Evolutionary conservation across 2,113 vertebrate species (phyloP).

Genomic region (Gobio gobio): DNA sequence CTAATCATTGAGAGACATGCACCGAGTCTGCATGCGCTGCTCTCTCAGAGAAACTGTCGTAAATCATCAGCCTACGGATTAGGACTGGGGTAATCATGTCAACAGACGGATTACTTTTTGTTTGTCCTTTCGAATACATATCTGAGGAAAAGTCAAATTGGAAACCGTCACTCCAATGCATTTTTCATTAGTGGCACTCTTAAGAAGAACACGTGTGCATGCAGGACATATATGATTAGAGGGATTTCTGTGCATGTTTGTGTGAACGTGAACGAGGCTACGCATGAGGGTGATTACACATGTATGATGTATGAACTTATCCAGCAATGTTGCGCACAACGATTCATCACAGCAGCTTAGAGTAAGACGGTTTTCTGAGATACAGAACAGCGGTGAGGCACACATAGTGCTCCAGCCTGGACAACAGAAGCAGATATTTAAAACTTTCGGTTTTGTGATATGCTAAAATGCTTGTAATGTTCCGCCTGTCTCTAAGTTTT

Average conservation of each 20-base stretch:
- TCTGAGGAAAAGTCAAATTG: conserved; percentile 61
- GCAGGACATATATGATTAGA: not conserved
- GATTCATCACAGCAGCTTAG: conserved; percentile 33
- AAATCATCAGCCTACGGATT: conserved; percentile 62
- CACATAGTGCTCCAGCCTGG: conserved; percentile 7
- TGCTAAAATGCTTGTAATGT: too few species aligned
- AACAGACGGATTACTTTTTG: conserved; percentile 72
- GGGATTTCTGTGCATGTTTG: conserved; percentile 8
- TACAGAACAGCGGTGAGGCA: conserved; percentile 14
- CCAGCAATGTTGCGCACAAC: conserved; percentile 22
- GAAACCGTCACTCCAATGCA: conserved; percentile 58
- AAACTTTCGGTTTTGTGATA: not conserved
- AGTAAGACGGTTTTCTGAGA: conserved; percentile 32
- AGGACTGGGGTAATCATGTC: conserved; percentile 67
- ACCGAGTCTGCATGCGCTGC: not conserved
- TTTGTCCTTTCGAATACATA: conserved; percentile 58
- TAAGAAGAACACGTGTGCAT: conserved; percentile 15
- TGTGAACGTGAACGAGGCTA: not conserved
- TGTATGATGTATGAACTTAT: conserved; percentile 45
- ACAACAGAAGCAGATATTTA: conserved; percentile 34
- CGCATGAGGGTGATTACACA: conserved; percentile 21
- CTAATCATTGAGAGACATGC: conserved; percentile 41
- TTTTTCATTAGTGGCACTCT: conserved; percentile 58
- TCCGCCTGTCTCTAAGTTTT: too few species aligned
- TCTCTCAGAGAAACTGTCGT: conserved; percentile 27